Evolutionary conservation across 2,797 vertebrate species (phyloP).

Genomic region (Arvicola amphibius): DNA sequence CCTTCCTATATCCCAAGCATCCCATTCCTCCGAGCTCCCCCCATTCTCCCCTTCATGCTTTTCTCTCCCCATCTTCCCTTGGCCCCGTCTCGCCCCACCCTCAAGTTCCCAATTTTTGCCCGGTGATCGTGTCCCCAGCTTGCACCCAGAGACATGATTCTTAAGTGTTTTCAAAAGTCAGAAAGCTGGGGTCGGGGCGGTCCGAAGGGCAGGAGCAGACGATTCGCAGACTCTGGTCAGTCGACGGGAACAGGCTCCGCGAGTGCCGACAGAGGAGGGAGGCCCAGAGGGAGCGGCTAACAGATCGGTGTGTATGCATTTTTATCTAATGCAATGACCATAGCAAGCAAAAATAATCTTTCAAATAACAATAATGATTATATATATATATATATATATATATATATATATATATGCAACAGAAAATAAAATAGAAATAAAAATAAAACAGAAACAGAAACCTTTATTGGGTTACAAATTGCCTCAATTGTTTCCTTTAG

Average conservation of each 20-base stretch:
- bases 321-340: background rate
- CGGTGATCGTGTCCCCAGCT: no score
- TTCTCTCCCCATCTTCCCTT: no score
- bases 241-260: conserved; percentile 98
- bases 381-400: background rate
- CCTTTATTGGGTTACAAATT: background rate
- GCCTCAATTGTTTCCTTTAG: background rate
- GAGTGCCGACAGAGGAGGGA: conserved; percentile 80
- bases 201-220: conserved; percentile 85
- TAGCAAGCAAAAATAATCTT: background rate
- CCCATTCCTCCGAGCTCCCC: no score
- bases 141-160: no score
- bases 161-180: no score
- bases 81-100: no score
- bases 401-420: background rate
- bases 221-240: conserved; percentile 99
- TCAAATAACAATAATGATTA: background rate
- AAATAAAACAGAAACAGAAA: conserved; percentile 4
- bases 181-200: conserved; percentile 56
- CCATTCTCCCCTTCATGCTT: no score
- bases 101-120: no score
- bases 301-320: conserved; percentile 50
- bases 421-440: conserved; percentile 19
- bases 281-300: conserved; percentile 86
- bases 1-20: no score